Percentiles rank a stretch among this genome's conserved stretches.
phyloP scores from a whole-genome alignment of 2,797 vertebrate genomes.

The Distichodus sexfasciatus region DNA sequence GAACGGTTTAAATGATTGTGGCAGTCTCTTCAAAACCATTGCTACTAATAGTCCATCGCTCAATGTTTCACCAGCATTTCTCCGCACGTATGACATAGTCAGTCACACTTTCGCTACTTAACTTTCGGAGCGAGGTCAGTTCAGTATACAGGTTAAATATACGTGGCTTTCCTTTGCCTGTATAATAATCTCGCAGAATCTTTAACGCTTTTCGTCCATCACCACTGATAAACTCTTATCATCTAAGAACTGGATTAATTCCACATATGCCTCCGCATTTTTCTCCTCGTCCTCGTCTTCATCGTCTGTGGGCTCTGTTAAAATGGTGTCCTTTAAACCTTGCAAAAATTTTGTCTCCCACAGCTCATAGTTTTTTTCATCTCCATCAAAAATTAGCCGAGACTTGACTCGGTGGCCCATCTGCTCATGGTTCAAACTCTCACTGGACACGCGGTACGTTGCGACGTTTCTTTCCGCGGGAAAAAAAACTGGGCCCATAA shows the following conservation, averaged over 20 bases:
- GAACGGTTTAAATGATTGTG: conserved; percentile 27
- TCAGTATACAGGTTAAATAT: conserved; percentile 22
- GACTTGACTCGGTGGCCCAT: too few relatives aligned
- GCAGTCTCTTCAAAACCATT: conserved; percentile 35
- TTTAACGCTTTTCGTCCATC: neutral
- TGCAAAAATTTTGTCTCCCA: conserved; percentile 1
- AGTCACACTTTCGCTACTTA: neutral
- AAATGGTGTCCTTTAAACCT: neutral
- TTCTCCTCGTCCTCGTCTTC: neutral
- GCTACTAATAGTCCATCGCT: conserved; percentile 19
- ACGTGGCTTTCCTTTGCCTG: conserved; percentile 5
- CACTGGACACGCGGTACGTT: too few relatives aligned
- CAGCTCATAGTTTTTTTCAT: neutral
- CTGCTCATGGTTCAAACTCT: too few relatives aligned
- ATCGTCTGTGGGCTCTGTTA: neutral
- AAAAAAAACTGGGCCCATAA: too few relatives aligned
- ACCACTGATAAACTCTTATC: neutral
- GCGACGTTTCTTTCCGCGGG: too few relatives aligned
- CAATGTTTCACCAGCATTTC: conserved; percentile 15
- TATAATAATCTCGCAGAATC: neutral
- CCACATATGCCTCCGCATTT: neutral
- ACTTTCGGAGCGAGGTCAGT: conserved; percentile 22
- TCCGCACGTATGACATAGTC: conserved; percentile 19
- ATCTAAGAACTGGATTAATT: conserved; percentile 1
- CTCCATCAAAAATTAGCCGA: too few relatives aligned